Conservation (phyloP, 1,140 invertebrate genomes). For the Ridgeia piscesae region DNA sequence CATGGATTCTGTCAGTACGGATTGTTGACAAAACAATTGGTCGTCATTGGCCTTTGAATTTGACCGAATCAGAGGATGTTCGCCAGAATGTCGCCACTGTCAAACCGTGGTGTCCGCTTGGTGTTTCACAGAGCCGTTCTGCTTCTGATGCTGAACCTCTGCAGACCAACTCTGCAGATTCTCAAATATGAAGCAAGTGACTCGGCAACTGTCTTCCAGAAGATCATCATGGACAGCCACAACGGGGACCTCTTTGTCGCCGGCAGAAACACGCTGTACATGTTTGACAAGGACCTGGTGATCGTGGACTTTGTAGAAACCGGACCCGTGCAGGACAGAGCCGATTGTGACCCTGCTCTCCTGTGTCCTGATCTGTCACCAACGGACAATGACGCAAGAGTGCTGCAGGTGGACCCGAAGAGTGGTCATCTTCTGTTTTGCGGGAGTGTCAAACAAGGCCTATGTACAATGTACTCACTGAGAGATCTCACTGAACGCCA, state of each 20-base stretch:
- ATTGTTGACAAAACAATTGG: not conserved
- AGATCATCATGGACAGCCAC: not conserved
- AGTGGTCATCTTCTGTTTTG: constrained; percentile 19
- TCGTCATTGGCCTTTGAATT: not conserved
- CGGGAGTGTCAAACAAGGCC: constrained; percentile 14
- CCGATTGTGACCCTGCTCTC: not conserved
- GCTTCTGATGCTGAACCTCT: not conserved
- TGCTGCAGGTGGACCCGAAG: constrained; percentile 5
- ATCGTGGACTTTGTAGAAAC: not conserved
- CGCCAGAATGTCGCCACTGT: not conserved
- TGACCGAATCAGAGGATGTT: not conserved
- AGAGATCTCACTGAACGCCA: not conserved
- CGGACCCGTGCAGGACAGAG: constrained; percentile 9
- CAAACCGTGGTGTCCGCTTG: not conserved
- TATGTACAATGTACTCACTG: constrained; percentile 9
- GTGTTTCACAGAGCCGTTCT: not conserved
- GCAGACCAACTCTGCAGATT: not conserved
- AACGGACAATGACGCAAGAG: constrained; percentile 14
- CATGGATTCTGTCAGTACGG: not conserved
- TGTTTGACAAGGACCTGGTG: constrained; percentile 11
- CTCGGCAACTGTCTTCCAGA: not conserved
- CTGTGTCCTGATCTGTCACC: not conserved
- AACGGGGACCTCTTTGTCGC: constrained; percentile 19
- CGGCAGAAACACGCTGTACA: constrained; percentile 14
- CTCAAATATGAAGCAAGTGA: not conserved